Evolutionary conservation across 2,797 vertebrate species (phyloP).

Genomic region (Yasuhikotakia modesta): DNA sequence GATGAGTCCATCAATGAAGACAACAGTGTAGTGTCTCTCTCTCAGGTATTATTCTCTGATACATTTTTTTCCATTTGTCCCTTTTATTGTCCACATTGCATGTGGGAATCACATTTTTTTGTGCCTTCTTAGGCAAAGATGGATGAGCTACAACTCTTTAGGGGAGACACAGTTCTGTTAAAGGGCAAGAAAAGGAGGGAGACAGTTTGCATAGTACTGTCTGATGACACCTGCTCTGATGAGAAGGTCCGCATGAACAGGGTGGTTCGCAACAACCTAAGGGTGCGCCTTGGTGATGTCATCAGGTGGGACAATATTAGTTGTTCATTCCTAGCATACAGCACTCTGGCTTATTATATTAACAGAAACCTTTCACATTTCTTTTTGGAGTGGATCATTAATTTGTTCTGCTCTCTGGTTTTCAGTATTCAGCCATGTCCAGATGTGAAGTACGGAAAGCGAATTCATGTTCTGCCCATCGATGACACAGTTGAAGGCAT

Average conservation of each 20-base stretch:
- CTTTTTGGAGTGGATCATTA: background rate
- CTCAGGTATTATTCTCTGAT: slow-evolving; percentile 79
- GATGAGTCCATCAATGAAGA: slow-evolving; percentile 99
- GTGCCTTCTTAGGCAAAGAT: slow-evolving; percentile 86
- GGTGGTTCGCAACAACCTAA: slow-evolving; percentile 96
- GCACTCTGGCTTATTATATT: too few species aligned
- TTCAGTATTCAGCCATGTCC: slow-evolving; percentile 97
- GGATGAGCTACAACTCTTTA: slow-evolving; percentile 97
- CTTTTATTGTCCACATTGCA: background rate
- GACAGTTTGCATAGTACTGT: slow-evolving; percentile 97
- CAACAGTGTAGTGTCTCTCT: slow-evolving; percentile 97
- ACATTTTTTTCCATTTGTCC: fast-evolving
- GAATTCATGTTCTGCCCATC: slow-evolving; percentile 95
- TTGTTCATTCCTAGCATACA: too few species aligned
- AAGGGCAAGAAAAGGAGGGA: slow-evolving; percentile 98
- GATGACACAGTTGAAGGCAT: slow-evolving; percentile 99
- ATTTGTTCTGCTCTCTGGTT: background rate
- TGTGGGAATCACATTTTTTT: background rate
- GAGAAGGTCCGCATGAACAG: slow-evolving; percentile 99
- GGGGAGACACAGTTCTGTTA: slow-evolving; percentile 97
- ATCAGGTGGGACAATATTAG: slow-evolving; percentile 82
- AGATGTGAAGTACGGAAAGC: slow-evolving; percentile 98
- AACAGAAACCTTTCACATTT: too few species aligned
- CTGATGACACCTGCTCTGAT: slow-evolving; percentile 96
- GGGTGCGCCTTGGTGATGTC: slow-evolving; percentile 94